Conservation (phyloP, 1,140 invertebrate genomes). For the Drosophila mayri region DNA sequence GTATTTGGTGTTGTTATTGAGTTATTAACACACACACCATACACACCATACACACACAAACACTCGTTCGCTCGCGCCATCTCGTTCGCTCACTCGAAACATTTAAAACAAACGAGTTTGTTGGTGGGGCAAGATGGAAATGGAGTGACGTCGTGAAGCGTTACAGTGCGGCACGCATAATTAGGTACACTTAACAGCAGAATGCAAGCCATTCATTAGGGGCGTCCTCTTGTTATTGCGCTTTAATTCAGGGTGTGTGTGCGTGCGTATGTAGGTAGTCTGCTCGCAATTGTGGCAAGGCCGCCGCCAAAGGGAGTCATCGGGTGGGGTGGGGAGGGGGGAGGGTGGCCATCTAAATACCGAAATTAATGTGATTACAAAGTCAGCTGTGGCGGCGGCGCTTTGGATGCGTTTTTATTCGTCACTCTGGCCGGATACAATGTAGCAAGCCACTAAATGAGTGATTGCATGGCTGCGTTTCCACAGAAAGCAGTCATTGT, state of each 20-base stretch:
- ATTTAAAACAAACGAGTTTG: slow-evolving; percentile 73
- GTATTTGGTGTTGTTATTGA: slow-evolving; percentile 79
- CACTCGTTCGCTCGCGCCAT: neutral
- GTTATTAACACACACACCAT: slow-evolving; percentile 72
- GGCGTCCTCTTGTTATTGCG: slow-evolving; percentile 65
- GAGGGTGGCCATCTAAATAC: slow-evolving; percentile 17
- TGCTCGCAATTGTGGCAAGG: slow-evolving; percentile 31
- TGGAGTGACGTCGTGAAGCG: slow-evolving; percentile 25
- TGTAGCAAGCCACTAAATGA: slow-evolving; percentile 38
- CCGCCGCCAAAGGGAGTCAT: slow-evolving; percentile 7
- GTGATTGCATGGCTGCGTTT: slow-evolving; percentile 10
- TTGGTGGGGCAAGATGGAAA: neutral
- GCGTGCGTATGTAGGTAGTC: slow-evolving; percentile 32
- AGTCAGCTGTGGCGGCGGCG: slow-evolving; percentile 41
- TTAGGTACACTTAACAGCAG: slow-evolving; percentile 78
- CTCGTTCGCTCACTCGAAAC: slow-evolving; percentile 15
- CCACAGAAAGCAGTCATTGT: slow-evolving; percentile 5
- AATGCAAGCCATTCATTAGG: slow-evolving; percentile 72
- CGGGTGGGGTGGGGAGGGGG: neutral
- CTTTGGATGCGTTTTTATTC: slow-evolving; percentile 34
- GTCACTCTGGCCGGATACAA: slow-evolving; percentile 27
- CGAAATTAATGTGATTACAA: slow-evolving; percentile 46
- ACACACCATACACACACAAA: neutral
- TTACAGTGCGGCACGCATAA: slow-evolving; percentile 74
- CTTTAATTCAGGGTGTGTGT: slow-evolving; percentile 28